Evolutionary conservation across 2,888 invertebrate genomes (phyloP).

Genomic region (Aricia artaxerxes): DNA sequence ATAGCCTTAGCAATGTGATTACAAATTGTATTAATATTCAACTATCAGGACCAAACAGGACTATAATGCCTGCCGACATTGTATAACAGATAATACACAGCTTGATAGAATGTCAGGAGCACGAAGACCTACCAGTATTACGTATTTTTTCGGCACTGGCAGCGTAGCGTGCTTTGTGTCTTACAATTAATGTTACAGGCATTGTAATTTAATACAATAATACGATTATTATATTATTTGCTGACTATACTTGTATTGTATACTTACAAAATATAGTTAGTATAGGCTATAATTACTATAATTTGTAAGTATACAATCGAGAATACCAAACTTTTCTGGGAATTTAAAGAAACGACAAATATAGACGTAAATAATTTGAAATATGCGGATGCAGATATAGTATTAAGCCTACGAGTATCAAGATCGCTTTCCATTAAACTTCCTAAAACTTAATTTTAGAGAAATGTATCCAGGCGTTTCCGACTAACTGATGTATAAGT

Average conservation of each 20-base stretch:
- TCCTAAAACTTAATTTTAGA: neutral
- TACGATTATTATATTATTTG: neutral
- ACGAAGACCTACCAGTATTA: constrained; percentile 12
- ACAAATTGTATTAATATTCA: constrained; percentile 26
- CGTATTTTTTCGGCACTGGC: too few species aligned
- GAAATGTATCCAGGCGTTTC: neutral
- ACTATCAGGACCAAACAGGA: neutral
- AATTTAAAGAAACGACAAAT: neutral
- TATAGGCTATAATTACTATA: too few species aligned
- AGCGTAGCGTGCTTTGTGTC: neutral
- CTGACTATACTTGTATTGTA: neutral
- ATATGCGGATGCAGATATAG: neutral
- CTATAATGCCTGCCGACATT: neutral
- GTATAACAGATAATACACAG: constrained; percentile 15
- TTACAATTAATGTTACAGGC: constrained; percentile 13
- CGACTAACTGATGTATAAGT: too few species aligned
- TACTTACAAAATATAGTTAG: neutral
- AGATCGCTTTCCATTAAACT: neutral
- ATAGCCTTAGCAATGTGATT: neutral
- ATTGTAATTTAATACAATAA: constrained; percentile 8
- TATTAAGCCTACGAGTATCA: too few species aligned
- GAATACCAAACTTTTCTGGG: too few species aligned
- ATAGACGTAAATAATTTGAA: neutral
- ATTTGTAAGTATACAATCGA: too few species aligned
- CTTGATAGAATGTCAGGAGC: constrained; percentile 16